Evolutionary conservation across 1,140 invertebrate species (phyloP).

Genomic region (Anagrus nilaparvatae): DNA sequence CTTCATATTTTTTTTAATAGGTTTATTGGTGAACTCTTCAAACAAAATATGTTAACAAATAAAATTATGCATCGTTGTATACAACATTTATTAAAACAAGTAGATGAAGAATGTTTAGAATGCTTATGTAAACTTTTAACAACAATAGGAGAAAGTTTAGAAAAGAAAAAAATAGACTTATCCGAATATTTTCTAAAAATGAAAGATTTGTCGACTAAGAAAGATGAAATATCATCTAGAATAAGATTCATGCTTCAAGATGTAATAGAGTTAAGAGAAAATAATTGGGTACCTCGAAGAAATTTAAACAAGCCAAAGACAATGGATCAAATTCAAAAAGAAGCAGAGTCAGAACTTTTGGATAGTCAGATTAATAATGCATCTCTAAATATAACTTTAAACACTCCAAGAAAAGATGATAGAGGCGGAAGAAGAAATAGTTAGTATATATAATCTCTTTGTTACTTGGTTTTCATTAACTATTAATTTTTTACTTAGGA

Average conservation of each 20-base stretch:
- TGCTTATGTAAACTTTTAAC: slow-evolving; percentile 85
- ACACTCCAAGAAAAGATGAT: slow-evolving; percentile 44
- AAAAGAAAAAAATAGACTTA: slow-evolving; percentile 47
- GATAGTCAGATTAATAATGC: slow-evolving; percentile 46
- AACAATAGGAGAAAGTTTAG: slow-evolving; percentile 84
- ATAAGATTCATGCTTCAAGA: slow-evolving; percentile 94
- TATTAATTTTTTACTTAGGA: no score
- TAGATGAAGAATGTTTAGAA: slow-evolving; percentile 85
- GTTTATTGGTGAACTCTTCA: slow-evolving; percentile 86
- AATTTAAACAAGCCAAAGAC: slow-evolving; percentile 85
- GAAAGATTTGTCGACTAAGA: slow-evolving; percentile 49
- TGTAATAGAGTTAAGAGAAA: slow-evolving; percentile 77
- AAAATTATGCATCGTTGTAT: slow-evolving; percentile 87
- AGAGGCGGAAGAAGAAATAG: slow-evolving; percentile 35
- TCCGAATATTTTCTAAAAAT: slow-evolving; percentile 58
- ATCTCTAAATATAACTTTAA: slow-evolving; percentile 41
- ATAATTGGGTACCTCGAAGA: slow-evolving; percentile 78
- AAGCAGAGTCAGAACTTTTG: slow-evolving; percentile 64
- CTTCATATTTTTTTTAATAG: slow-evolving; percentile 36
- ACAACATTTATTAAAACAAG: slow-evolving; percentile 60
- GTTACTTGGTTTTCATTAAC: no score
- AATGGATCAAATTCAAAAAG: slow-evolving; percentile 85
- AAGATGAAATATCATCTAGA: slow-evolving; percentile 59
- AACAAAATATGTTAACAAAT: slow-evolving; percentile 78
- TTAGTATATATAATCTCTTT: slow-evolving; percentile 29